Evolutionary conservation across 2,888 invertebrate genomes (phyloP), one percentile per base, ranked within the genome.

Genomic region (Timandra comae): DNA sequence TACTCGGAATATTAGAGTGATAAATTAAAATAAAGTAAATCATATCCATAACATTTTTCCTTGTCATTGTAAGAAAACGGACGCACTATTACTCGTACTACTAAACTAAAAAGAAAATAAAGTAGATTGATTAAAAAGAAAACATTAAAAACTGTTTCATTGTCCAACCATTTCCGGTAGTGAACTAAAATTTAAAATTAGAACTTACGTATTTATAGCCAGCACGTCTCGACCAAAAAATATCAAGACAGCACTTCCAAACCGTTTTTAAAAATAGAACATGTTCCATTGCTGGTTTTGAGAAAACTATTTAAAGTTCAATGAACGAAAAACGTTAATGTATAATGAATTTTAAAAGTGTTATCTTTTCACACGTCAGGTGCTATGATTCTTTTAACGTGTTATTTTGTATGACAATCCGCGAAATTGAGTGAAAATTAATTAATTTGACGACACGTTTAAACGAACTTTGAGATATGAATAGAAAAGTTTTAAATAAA

Each of bases 381-480:
- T 48, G 47, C 16, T 16, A 5, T 6, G 54, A 58, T 57, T 52
- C 52, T 56, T 65, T 63, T 62, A 61, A 64, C 63, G 59, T 60
- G 68, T 64, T 64, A 57, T 57, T 57, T 60, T 65, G 63, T 57
- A 63, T 69, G 73, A 71, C 72, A 73, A 63, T 49, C 59, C 63
- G 66, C 67, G 55, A 75, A 76, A 76, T 76, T 74, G 66, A 66
- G 59, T 66, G 65, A 69, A 71, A 70, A 63, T 61, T 66, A 71
- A 75, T 75, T 71, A 73, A 71, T 71, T 62, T 54, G 54, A 43
- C 41, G 46, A 38, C 51, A 44, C 41, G 46, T 52, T 47, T 43
- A 39, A 39, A 52, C 16, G 16, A 26, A 20, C 26, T 26, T 30
- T 12, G 6, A 35, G 35, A 32, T 29, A 16, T 12, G 30, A 21